phyloP scores from a whole-genome alignment of 1,140 invertebrate genomes.

The Yoshiicerus persimilis region DNA sequence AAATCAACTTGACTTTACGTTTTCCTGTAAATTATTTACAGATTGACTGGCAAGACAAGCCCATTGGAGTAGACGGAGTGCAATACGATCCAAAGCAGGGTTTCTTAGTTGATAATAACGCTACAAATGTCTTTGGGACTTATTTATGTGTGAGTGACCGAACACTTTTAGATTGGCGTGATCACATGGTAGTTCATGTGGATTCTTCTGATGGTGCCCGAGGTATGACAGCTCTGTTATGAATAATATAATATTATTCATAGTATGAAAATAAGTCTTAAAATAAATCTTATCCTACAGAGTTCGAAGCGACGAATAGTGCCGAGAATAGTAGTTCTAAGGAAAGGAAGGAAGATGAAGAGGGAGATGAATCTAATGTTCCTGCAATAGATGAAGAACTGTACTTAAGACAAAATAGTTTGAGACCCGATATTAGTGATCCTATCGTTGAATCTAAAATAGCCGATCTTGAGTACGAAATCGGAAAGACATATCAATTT shows the following conservation, averaged over 20 bases:
- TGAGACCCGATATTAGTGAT: background rate
- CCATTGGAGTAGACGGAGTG: background rate
- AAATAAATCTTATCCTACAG: background rate
- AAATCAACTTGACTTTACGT: too few relatives aligned
- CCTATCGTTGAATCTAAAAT: background rate
- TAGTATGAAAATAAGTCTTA: background rate
- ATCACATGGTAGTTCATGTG: background rate
- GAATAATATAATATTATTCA: background rate
- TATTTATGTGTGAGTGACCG: background rate
- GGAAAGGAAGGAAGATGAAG: background rate
- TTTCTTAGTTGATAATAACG: background rate
- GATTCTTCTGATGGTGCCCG: background rate
- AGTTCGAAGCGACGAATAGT: background rate
- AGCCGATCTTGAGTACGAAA: background rate
- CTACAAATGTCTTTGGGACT: background rate
- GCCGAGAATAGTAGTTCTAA: background rate
- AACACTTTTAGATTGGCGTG: background rate
- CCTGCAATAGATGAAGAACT: background rate
- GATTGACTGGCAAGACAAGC: background rate
- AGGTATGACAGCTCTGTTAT: too few relatives aligned
- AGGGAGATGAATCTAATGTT: background rate
- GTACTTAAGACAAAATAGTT: background rate
- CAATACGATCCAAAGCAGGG: background rate
- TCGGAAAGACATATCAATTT: background rate
- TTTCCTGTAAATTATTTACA: too few relatives aligned